phyloP scores from a whole-genome alignment of 2,113 vertebrate species.

The Sterrhoptilus dennistouni region DNA sequence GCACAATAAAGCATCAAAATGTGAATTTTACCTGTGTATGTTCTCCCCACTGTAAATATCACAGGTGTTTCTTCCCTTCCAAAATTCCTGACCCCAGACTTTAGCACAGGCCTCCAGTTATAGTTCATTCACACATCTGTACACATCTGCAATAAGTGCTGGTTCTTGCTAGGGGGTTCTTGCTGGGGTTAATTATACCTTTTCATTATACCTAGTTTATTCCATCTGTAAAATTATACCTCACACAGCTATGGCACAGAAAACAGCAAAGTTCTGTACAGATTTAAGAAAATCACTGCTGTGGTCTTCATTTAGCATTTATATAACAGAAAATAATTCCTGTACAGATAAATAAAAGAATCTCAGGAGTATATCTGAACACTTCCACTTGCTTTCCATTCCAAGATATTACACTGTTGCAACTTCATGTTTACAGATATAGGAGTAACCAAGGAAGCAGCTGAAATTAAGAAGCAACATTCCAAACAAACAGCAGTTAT shows the following conservation, averaged over 20 bases:
- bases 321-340: not conserved
- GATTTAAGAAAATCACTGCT: not conserved
- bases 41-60: not conserved
- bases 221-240: not conserved
- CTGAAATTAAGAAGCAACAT: not conserved
- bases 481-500: not conserved
- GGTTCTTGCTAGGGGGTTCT: not conserved
- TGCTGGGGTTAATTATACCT: not conserved
- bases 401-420: not conserved
- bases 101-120: not conserved
- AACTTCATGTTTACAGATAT: not conserved
- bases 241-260: not conserved
- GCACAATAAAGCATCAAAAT: not conserved
- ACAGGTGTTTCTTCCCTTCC: rapidly evolving
- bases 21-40: not conserved
- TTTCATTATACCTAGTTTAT: not conserved
- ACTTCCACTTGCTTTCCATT: not conserved
- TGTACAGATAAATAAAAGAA: not conserved
- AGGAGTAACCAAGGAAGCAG: not conserved
- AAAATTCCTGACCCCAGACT: not conserved
- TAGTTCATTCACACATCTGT: not conserved
- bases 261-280: not conserved
- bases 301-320: not conserved
- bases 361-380: not conserved
- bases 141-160: not conserved